These are phyloP conservation scores for Zaprionus capensis DNA, from an alignment of 1,140 invertebrate genomes.

Conservation along the genomic window DNA sequence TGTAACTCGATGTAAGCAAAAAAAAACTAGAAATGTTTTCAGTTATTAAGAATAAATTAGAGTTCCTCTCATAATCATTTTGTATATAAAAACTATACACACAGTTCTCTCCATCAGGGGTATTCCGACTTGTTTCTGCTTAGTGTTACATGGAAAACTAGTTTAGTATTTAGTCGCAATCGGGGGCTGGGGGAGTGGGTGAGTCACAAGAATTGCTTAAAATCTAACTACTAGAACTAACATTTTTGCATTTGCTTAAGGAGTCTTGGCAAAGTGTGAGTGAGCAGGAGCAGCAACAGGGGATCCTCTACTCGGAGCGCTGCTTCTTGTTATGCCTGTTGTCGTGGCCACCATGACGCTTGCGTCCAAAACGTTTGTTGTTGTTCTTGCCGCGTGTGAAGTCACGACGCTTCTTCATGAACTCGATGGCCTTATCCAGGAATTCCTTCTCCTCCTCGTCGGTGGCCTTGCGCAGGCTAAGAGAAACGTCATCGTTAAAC, in stretches of 20 bases:
- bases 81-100: conserved; percentile 67
- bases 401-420: conserved; percentile 86
- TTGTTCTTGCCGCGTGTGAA: conserved; percentile 83
- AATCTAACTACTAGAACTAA: conserved; percentile 54
- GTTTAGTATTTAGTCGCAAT: conserved; percentile 34
- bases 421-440: conserved; percentile 87
- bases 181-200: neutral
- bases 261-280: conserved; percentile 15
- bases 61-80: conserved; percentile 48
- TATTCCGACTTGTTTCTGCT: conserved; percentile 18
- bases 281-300: neutral
- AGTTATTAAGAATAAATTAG: conserved; percentile 58
- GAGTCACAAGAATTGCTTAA: conserved; percentile 39
- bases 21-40: conserved; percentile 37
- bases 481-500: conserved; percentile 85
- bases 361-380: conserved; percentile 78
- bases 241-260: conserved; percentile 26
- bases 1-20: conserved; percentile 46
- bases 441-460: conserved; percentile 90
- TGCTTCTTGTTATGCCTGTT: conserved; percentile 64
- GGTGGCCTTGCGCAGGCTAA: conserved; percentile 87
- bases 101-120: conserved; percentile 34
- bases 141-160: conserved; percentile 50
- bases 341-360: conserved; percentile 78
- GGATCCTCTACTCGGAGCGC: conserved; percentile 45